These are phyloP conservation scores for Drosophila nr. perissopoda DNA, from an alignment of 2,888 invertebrate genomes.

Conservation along the genomic window DNA sequence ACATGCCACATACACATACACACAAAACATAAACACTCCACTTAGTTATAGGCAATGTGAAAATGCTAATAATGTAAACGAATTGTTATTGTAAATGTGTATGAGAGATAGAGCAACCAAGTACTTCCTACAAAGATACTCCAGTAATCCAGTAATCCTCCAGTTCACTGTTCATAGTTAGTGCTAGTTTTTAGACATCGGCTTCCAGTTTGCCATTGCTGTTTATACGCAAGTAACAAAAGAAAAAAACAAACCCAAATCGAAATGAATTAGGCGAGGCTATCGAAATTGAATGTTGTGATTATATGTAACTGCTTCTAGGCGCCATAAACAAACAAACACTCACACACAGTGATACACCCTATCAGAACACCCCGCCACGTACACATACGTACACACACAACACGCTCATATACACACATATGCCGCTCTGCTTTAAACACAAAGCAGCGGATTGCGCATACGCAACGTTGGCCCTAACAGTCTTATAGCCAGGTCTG, in stretches of 20 bases:
- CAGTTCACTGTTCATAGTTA: constrained; percentile 51
- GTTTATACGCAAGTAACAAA: constrained; percentile 13
- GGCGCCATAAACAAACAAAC: constrained; percentile 53
- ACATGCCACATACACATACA: constrained; percentile 27
- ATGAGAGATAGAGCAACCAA: constrained; percentile 49
- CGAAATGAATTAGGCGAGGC: constrained; percentile 40
- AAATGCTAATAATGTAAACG: constrained; percentile 34
- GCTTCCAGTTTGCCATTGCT: constrained; percentile 46
- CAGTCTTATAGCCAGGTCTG: constrained; percentile 6
- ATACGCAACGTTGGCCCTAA: constrained; percentile 59
- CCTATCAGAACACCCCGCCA: constrained; percentile 19
- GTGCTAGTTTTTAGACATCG: constrained; percentile 42
- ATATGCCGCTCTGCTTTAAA: constrained; percentile 51
- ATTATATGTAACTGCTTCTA: constrained; percentile 73
- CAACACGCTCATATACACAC: constrained; percentile 45
- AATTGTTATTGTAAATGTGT: constrained; percentile 66
- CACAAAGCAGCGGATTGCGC: constrained; percentile 52
- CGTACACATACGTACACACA: constrained; percentile 22
- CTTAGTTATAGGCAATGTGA: constrained; percentile 60
- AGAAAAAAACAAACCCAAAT: constrained; percentile 11
- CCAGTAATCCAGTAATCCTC: constrained; percentile 38
- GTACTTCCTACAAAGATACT: constrained; percentile 54
- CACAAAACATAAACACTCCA: constrained; percentile 31
- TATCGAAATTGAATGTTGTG: constrained; percentile 73
- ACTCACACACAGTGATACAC: constrained; percentile 27